Base-by-base conservation (phyloP, 2,797 vertebrate species). In the Clarias fuscus region DNA sequence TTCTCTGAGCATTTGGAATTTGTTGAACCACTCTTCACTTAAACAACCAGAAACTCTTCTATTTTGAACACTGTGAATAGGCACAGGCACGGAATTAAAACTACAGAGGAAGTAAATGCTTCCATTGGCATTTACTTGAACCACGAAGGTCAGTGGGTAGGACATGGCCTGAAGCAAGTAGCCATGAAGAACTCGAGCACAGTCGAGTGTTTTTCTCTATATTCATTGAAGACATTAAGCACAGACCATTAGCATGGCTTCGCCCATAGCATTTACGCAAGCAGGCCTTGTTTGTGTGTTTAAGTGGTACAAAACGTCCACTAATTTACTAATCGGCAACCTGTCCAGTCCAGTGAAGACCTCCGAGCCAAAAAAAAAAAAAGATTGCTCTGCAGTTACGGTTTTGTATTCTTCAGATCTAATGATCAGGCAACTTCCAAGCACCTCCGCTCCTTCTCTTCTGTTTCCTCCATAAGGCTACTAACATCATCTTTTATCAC, bases 231-330 rank as follows among this genome's bases (percentile, higher is more conserved):
- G 48, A 64, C 73, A 82, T 82, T 82, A 85, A 58, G 48, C 86
- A 87, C 77, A 84, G 86, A 83, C 80, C 72, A 87, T 89, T 84
- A 89, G 67, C 76, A 83, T 2, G 79, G 75, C 65, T 86, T 33
- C 24, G 72, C 48, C 83, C 53, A 43, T 85, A 79, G 80, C 64
- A 43, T 84, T 43, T 71, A 85, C 53, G 61, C 70, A 89, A 86
- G 65, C 65, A 65, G 18, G 30, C 2, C 59, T 71, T 84, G 87
- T 89, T 88, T 87, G 82, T 84, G 33, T 90, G 86, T 84, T 89
- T 72, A 80, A 72, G 58, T 82, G 75, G 83, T 20, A 82, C 75
- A 70, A 87, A 86, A 84, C 82, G 7, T 17, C 78, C 82, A 59
- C 82, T n/a, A n/a, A 40, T 43, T 80, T 40, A 61, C 37, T 62